Conservation (phyloP, 1,140 invertebrate species). For the Bombus consobrinus region DNA sequence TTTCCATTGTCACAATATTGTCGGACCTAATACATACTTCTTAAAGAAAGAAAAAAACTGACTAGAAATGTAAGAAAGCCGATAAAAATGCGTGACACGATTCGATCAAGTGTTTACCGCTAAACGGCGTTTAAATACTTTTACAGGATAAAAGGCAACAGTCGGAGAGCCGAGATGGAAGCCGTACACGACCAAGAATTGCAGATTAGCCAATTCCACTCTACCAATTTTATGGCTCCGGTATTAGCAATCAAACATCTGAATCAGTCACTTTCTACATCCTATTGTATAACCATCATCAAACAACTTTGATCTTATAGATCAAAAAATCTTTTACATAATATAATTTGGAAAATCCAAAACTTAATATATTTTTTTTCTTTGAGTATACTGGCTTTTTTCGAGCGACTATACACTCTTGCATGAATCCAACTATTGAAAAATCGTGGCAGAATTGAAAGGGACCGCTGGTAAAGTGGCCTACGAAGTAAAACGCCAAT, state of each 20-base stretch:
- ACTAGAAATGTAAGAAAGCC: neutral
- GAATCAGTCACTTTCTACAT: neutral
- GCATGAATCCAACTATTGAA: neutral
- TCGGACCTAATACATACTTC: neutral
- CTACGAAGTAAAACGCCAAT: neutral
- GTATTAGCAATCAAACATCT: neutral
- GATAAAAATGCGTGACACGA: neutral
- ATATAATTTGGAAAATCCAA: neutral
- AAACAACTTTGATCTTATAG: too few species aligned
- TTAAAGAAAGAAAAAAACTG: neutral
- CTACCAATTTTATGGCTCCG: neutral
- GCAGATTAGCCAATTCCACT: neutral
- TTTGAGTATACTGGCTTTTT: too few species aligned
- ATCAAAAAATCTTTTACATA: neutral
- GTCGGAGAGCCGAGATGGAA: neutral
- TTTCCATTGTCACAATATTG: neutral
- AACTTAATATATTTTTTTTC: neutral
- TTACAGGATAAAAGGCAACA: conserved; percentile 23
- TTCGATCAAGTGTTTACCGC: conserved; percentile 9
- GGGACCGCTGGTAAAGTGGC: neutral
- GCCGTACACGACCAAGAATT: neutral
- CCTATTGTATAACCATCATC: neutral
- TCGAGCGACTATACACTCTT: neutral
- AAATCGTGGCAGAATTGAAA: neutral
- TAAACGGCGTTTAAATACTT: conserved; percentile 30